Evolutionary conservation across 2,113 vertebrate genomes (phyloP).

Genomic region (Sigmodon hispidus): DNA sequence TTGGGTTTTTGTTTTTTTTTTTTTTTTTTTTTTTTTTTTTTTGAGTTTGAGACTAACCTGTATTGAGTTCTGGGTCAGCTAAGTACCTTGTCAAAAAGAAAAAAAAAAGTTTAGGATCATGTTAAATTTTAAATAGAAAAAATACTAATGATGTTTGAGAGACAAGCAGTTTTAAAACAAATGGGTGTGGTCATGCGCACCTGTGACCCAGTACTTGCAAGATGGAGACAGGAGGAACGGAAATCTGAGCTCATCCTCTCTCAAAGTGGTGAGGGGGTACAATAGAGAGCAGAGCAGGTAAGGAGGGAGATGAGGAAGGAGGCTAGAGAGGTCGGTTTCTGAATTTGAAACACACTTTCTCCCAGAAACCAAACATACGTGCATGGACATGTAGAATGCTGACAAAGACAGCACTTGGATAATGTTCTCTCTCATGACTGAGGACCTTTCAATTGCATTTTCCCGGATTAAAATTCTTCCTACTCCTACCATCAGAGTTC

Average conservation of each 20-base stretch:
- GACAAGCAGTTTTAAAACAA: not conserved
- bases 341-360: not conserved
- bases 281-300: not conserved
- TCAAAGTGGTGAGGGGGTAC: not conserved
- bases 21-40: not conserved
- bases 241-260: not conserved
- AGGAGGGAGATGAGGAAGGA: not conserved
- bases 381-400: not conserved
- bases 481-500: slow-evolving; percentile 86
- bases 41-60: not conserved
- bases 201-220: not conserved
- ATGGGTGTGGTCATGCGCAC: not conserved
- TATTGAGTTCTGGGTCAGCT: not conserved
- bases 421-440: not conserved
- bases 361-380: not conserved
- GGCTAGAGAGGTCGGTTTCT: not conserved
- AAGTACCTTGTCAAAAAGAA: not conserved
- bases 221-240: not conserved
- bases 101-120: not conserved
- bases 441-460: slow-evolving; percentile 7
- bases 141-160: slow-evolving; percentile 12
- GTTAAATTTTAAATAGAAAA: not conserved
- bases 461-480: slow-evolving; percentile 30
- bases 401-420: not conserved
- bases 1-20: no score